These are phyloP conservation scores for Phainopepla nitens DNA, from an alignment of 2,113 vertebrate genomes.

Conservation along the genomic window DNA sequence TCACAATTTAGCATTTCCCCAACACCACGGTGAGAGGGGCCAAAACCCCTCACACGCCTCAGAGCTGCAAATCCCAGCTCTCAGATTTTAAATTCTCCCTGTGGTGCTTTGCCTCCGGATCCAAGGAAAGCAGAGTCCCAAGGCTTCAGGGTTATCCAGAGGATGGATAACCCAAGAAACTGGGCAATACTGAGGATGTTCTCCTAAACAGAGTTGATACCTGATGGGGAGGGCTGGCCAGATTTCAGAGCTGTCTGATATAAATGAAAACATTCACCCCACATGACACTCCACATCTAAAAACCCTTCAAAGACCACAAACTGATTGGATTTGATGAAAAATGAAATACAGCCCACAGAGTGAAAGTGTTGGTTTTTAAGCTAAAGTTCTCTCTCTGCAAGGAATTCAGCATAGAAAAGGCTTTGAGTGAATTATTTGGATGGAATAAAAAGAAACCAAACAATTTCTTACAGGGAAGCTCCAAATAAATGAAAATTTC, in stretches of 20 bases:
- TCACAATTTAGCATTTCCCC: neutral
- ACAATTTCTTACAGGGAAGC: neutral
- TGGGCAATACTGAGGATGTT: neutral
- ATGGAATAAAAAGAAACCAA: neutral
- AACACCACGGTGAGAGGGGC: rapidly evolving
- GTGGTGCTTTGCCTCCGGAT: neutral
- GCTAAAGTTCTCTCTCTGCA: neutral
- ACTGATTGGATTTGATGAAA: neutral
- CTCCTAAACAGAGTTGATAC: neutral
- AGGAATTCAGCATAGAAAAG: neutral
- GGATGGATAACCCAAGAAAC: neutral
- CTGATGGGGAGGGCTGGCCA: neutral
- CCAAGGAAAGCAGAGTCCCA: neutral
- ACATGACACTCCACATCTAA: neutral
- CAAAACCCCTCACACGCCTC: no score
- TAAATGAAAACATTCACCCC: neutral
- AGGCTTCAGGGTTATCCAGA: neutral
- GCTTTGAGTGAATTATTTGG: neutral
- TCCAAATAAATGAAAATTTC: neutral
- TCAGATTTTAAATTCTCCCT: neutral
- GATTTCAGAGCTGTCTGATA: neutral
- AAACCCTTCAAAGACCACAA: slow-evolving; percentile 6
- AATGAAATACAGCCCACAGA: neutral
- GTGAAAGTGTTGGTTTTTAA: neutral
- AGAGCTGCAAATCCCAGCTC: neutral